phyloP scores from a whole-genome alignment of 2,797 vertebrate genomes.

The Syndactyla subalaris region DNA sequence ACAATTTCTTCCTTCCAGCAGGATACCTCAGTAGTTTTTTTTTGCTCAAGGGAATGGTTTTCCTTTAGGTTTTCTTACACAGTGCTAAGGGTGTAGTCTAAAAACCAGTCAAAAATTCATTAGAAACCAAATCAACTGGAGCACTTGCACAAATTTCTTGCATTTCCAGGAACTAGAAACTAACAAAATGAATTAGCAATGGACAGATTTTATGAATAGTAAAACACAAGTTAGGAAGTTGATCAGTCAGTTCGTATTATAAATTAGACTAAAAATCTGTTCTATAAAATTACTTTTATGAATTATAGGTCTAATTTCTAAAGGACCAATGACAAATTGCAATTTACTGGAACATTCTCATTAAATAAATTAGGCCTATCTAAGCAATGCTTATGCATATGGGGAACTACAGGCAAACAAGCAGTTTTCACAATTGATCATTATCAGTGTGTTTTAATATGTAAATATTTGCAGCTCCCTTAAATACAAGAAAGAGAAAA shows the following conservation, averaged over 20 bases:
- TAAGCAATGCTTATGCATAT: background rate
- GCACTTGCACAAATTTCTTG: background rate
- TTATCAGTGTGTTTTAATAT: background rate
- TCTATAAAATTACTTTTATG: background rate
- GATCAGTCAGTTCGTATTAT: background rate
- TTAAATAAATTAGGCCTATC: background rate
- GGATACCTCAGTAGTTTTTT: background rate
- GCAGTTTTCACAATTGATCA: background rate
- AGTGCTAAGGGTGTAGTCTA: background rate
- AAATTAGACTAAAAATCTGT: background rate
- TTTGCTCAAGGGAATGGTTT: background rate
- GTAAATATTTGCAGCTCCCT: background rate
- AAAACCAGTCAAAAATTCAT: background rate
- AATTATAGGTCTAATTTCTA: background rate
- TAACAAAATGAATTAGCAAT: background rate
- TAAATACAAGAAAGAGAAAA: background rate
- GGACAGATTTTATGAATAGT: background rate
- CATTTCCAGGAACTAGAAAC: background rate
- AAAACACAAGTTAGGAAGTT: background rate
- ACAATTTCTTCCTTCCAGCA: background rate
- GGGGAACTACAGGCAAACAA: background rate
- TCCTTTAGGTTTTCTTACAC: background rate
- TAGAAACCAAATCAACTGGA: background rate
- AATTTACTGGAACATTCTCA: background rate
- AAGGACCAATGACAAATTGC: background rate